Evolutionary conservation across 2,797 vertebrate genomes (phyloP), one percentile per base, ranked within the genome.

Genomic region (Chloroceryle inda): DNA sequence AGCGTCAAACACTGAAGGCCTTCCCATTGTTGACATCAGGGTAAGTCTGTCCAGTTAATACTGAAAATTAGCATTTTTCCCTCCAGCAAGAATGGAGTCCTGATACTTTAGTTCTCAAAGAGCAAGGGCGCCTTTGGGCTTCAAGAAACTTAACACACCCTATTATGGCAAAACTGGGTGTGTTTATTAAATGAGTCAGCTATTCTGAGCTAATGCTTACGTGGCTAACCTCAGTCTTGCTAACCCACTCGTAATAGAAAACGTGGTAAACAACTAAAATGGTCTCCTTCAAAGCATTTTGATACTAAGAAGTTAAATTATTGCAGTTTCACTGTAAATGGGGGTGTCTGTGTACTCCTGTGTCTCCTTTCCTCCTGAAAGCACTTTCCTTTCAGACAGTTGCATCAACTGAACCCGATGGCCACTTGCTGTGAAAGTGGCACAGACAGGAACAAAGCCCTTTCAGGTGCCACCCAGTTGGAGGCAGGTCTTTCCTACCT

Each of bases 181-280:
- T 94, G 94, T 76, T 79, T 86, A 73, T 76, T 44, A 23, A 93
- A 55, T 87, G 89, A 96, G 84, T 94, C 96, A 89, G 91, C 84
- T 82, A 2, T 79, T 82, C 74, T 82, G 74, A 92, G 84, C 27
- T 91, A 87, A 55, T 29, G 42, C 29, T 49, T 55, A 5, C 4
- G 1, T 10, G 49, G n/a, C 84, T 94, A 87, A 85, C 78, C 58
- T 95, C 85, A 63, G 47, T 67, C 64, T 71, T 71, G 71, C 49
- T 73, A 64, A 81, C 77, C n/a, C 40, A 24, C 9, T 90, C 17
- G 38, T 73, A 38, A n/a, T 3, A 71, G 64, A 75, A 94, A 91
- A 50, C 50, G 20, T 2, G 6, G 49, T 31, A 37, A 92, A 77
- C 68, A 77, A 81, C 91, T 89, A 75, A 73, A 62, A 59, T 16